Conservation (phyloP, 2,113 vertebrate species). For the Colaptes auratus region DNA sequence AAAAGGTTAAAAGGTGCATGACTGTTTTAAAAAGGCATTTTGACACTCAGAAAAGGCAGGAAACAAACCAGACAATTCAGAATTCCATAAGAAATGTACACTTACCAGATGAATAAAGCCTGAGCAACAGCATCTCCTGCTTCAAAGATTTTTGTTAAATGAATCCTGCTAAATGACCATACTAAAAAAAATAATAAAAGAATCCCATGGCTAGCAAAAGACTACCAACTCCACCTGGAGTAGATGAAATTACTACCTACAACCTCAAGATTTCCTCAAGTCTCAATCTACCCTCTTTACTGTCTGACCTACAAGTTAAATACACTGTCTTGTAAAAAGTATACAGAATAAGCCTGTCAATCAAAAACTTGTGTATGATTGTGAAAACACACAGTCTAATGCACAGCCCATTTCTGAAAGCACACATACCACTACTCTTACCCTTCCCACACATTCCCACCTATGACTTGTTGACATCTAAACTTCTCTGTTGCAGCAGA, state of each 20-base stretch:
- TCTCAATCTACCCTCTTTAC: fast-evolving
- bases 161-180: not conserved
- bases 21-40: not conserved
- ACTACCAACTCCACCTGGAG: not conserved
- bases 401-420: not conserved
- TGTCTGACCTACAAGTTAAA: not conserved
- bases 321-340: not conserved
- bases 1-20: not conserved
- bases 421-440: not conserved
- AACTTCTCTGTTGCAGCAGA: not conserved
- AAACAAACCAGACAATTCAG: not conserved
- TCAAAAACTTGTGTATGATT: not conserved
- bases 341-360: not conserved
- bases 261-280: not conserved
- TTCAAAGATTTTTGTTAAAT: not conserved
- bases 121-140: not conserved
- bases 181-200: not conserved
- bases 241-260: not conserved
- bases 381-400: not conserved
- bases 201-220: not conserved
- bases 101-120: not conserved
- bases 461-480: not conserved
- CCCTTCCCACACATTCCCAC: not conserved
- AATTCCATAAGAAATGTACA: not conserved
- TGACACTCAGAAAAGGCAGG: not conserved